Evolutionary conservation across 2,888 invertebrate genomes (phyloP), one percentile per base, ranked within the genome.

Genomic region (Trissoscelio sp.): DNA sequence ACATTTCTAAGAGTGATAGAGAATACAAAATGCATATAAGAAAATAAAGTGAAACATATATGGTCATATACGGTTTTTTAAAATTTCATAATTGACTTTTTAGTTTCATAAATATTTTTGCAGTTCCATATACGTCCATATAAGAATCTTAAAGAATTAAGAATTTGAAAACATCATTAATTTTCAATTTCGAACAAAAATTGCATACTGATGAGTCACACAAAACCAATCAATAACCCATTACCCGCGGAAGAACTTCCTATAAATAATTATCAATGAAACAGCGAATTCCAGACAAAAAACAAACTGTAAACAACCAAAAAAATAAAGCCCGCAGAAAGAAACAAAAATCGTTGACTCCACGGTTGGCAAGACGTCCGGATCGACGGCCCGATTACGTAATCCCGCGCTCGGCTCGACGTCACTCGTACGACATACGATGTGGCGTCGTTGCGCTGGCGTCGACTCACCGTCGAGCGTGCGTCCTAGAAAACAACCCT

Each of bases 331-430:
- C 11, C 2, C 20, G 12, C 2, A 58, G 11, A 42, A 58, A 6
- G 18, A 37, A 16, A 16, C 9, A 22, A 57, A 57, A 34, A 2
- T 11, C 6, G 2, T 9, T 34, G 6, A 2, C 5, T 6, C 34
- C 2, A 11, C 34, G 6, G 34, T 9, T 11, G 9, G 6, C 11
- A 34, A 73, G 67, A 73, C 74, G 42, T 44, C 22, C 42, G 60
- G 60, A 57, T 74, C 70, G 70, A 73, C 66, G 46, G 57, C 18
- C 37, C 34, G 77, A 66, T 81, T 81, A 81, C 62, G 72, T 77
- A 81, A 81, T 72, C 66, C 28, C 66, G 66, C 53, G 73, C 22
- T 53, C 67, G 44, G 39, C 51, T 24, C 80, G 44, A 51, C 69
- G 66, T 57, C 75, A 58, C 55, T 39, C 9, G 9, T 34, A 16